Evolutionary conservation across 2,113 vertebrate genomes (phyloP).

Genomic region (Lota lota): DNA sequence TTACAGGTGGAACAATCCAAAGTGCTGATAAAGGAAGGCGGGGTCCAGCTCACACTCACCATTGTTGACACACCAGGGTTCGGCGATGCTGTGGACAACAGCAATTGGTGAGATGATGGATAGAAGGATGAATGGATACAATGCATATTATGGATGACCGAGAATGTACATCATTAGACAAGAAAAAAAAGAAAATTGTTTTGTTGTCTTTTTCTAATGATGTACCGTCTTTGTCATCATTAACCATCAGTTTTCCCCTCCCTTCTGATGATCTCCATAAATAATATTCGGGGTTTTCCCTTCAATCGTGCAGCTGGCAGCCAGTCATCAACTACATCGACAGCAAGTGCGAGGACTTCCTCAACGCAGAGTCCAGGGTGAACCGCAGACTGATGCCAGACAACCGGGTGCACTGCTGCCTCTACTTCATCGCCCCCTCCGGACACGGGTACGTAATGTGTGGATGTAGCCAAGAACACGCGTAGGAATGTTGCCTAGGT

Average conservation of each 20-base stretch:
- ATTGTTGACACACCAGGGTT: constrained; percentile 81
- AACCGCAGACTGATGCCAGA: constrained; percentile 75
- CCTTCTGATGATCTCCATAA: no score
- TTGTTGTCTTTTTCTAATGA: no score
- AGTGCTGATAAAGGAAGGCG: constrained; percentile 78
- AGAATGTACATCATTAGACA: no score
- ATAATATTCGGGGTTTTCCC: no score
- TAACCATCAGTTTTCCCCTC: no score
- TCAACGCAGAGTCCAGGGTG: constrained; percentile 74
- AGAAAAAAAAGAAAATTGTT: no score
- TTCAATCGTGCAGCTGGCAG: constrained; percentile 65
- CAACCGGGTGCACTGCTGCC: constrained; percentile 76
- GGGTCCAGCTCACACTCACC: constrained; percentile 78
- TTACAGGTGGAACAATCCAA: constrained; percentile 78
- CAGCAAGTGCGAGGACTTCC: constrained; percentile 77
- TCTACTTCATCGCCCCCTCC: constrained; percentile 76
- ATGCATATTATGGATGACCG: no score
- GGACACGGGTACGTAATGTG: constrained; percentile 70
- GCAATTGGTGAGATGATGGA: constrained; percentile 70
- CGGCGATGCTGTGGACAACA: constrained; percentile 79
- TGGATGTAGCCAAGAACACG: background rate
- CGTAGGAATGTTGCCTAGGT: no score
- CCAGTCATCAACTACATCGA: constrained; percentile 75
- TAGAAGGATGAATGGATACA: no score
- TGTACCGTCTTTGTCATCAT: no score